Conservation (phyloP, 1,140 invertebrate genomes). For the Zaprionus ghesquierei region DNA sequence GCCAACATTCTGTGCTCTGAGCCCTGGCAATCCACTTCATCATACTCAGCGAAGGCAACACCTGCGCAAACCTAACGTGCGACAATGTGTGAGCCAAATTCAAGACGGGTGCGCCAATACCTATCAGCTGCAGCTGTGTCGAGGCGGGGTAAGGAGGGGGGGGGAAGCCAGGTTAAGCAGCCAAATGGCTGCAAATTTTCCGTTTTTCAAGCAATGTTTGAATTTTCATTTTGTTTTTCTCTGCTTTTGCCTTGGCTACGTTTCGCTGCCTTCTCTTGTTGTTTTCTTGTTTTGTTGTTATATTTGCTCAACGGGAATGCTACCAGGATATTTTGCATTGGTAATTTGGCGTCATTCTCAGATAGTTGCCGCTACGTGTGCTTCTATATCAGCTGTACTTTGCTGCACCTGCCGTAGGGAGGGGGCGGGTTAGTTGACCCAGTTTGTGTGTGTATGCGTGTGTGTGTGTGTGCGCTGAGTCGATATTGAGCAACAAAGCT, state of each 20-base stretch:
- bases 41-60: slow-evolving; percentile 64
- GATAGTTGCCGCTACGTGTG: slow-evolving; percentile 73
- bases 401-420: slow-evolving; percentile 14
- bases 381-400: slow-evolving; percentile 12
- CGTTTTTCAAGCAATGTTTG: slow-evolving; percentile 58
- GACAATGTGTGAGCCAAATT: slow-evolving; percentile 72
- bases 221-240: slow-evolving; percentile 63
- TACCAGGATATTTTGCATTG: slow-evolving; percentile 79
- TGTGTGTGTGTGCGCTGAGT: slow-evolving; percentile 23
- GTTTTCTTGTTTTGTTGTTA: slow-evolving; percentile 14
- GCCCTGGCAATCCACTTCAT: slow-evolving; percentile 67
- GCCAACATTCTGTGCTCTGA: slow-evolving; percentile 26
- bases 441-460: slow-evolving; percentile 49
- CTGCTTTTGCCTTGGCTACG: not conserved
- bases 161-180: slow-evolving; percentile 8
- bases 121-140: slow-evolving; percentile 43
- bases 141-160: not conserved
- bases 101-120: slow-evolving; percentile 44
- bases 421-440: slow-evolving; percentile 46
- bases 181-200: slow-evolving; percentile 55
- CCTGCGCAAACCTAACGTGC: slow-evolving; percentile 48
- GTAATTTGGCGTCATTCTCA: slow-evolving; percentile 79
- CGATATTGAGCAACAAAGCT: slow-evolving; percentile 69
- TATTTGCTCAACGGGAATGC: slow-evolving; percentile 67
- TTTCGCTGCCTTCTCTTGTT: too few relatives aligned